Conservation (phyloP, 2,888 invertebrate genomes). For the Tetropium fuscum region DNA sequence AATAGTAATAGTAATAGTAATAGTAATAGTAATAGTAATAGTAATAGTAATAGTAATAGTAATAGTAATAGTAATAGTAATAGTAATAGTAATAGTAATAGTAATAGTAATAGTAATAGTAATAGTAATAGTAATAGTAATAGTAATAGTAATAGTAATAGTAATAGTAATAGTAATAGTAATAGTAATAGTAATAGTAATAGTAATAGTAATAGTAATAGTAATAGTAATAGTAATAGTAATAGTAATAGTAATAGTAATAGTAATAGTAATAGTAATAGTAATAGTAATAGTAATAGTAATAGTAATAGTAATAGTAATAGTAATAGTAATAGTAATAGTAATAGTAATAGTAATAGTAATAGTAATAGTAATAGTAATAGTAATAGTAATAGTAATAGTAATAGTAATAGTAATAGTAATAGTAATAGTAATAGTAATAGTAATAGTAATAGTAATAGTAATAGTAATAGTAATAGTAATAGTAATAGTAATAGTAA, state of each 20-base stretch:
- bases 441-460: not conserved
- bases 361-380: not conserved
- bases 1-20: not conserved
- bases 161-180: not conserved
- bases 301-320: not conserved
- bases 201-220: not conserved
- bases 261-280: not conserved
- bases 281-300: not conserved
- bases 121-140: not conserved
- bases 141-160: not conserved
- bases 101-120: not conserved
- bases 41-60: not conserved
- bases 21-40: not conserved
- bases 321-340: not conserved
- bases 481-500: not conserved
- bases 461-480: not conserved
- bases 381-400: not conserved
- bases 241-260: not conserved
- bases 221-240: not conserved
- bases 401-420: not conserved
- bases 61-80: not conserved
- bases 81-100: not conserved
- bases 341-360: not conserved
- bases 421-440: not conserved
- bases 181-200: not conserved